Percentiles rank a stretch among this genome's conserved stretches.
These are phyloP conservation scores for Danionella dracula DNA, from an alignment of 2,797 vertebrate genomes.

Conservation along the genomic window DNA sequence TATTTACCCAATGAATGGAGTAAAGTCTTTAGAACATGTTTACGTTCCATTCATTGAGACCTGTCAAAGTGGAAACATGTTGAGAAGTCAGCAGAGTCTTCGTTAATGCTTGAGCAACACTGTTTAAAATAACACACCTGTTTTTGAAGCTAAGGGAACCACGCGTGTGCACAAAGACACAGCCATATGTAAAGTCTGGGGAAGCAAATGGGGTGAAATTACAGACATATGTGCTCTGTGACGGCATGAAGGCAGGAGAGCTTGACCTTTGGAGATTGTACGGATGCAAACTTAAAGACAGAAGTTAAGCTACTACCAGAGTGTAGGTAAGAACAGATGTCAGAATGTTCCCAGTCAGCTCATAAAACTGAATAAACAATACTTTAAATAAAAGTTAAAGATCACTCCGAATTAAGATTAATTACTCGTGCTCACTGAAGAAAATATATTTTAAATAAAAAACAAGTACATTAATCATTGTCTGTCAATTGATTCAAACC, in stretches of 20 bases:
- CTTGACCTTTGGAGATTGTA: conserved; percentile 32
- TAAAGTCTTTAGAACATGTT: conserved; percentile 22
- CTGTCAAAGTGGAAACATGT: conserved; percentile 39
- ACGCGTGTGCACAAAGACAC: conserved; percentile 9
- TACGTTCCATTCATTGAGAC: conserved; percentile 38
- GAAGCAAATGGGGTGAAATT: conserved; percentile 41
- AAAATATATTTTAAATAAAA: too few species aligned
- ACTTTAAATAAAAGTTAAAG: too few species aligned
- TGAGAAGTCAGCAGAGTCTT: conserved; percentile 37
- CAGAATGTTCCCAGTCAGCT: background rate
- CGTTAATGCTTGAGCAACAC: conserved; percentile 41
- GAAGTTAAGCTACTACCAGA: conserved; percentile 17
- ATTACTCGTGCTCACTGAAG: too few species aligned
- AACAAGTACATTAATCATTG: too few species aligned
- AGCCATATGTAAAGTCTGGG: conserved; percentile 16
- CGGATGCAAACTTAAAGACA: conserved; percentile 15
- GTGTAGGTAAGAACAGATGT: conserved; percentile 5
- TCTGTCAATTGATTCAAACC: too few species aligned
- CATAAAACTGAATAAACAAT: background rate
- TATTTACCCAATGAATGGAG: background rate
- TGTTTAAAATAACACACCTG: conserved; percentile 48
- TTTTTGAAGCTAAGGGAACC: conserved; percentile 33
- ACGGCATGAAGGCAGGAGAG: conserved; percentile 31
- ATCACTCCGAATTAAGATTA: background rate
- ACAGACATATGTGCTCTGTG: conserved; percentile 45